Evolutionary conservation across 1,140 invertebrate genomes (phyloP), one percentile per base, ranked within the genome.

Genomic region (Eumaeus atala): DNA sequence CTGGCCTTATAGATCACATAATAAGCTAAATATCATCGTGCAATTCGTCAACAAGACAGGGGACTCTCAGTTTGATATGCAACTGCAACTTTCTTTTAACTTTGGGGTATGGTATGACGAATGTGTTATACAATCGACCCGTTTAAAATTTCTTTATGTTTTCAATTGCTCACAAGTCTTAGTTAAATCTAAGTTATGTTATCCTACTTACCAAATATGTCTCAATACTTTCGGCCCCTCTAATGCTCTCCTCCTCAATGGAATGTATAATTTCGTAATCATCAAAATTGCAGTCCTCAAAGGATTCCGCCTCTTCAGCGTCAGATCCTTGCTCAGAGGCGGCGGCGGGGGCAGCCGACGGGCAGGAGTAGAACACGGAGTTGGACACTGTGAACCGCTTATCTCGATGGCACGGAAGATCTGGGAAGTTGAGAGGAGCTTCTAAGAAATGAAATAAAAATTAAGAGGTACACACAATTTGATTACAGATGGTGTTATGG

Each of bases 391-490:
- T 48, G 59, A 68, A 75, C 4, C 75, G 68, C 3, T 63, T 72
- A 64, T 85, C 82, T 50, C 75, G 77, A 48, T 85, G 82, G 12
- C 77, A 82, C 0, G 82, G 82, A 3, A 80, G 66, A 35, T 85
- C 82, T 85, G 73, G n/a, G 63, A 73, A 44, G 9, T 10, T 33
- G 7, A 28, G n/a, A n/a, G n/a, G n/a, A n/a, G n/a, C n/a, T n/a
- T n/a, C n/a, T n/a, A n/a, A n/a, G 16, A 48, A 18, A 18, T 16
- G 0, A 17, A 1, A 44, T 4, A 12, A 18, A 6, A n/a, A 44
- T 44, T 14, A 10, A 10, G 16, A 18, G 14, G 3, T 17, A 28
- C 21, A 28, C 21, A 6, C 2, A 28, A 28, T 28, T 2, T 28
- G 21, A 28, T 28, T 3, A 28, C 6, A 28, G 21, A 28, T 28